Percentiles rank a stretch among this genome's conserved stretches.
Conservation (phyloP, 2,888 invertebrate genomes). For the Zaprionus obscuricornis region DNA sequence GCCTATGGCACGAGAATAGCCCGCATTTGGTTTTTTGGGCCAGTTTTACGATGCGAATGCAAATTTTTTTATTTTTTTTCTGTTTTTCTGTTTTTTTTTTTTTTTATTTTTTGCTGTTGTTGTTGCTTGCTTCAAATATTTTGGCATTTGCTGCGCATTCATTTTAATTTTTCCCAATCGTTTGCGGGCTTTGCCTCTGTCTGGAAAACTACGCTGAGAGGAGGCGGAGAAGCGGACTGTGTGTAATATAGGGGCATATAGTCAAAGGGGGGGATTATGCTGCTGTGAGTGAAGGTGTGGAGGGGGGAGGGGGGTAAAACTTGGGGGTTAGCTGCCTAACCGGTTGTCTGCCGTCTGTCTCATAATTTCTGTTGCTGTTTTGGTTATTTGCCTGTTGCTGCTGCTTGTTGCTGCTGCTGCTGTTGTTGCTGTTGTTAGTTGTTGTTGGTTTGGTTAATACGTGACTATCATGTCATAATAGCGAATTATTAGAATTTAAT, state of each 20-base stretch:
- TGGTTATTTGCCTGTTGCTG: slow-evolving; percentile 36
- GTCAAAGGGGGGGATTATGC: no score
- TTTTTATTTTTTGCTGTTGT: slow-evolving; percentile 8
- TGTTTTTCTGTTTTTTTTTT: slow-evolving; percentile 12
- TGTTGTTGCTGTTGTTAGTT: slow-evolving; percentile 28
- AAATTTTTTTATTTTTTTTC: no score
- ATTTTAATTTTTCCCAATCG: slow-evolving; percentile 64
- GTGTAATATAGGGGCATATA: no score
- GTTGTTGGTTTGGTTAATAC: slow-evolving; percentile 66
- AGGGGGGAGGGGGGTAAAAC: no score
- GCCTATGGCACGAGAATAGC: slow-evolving; percentile 41
- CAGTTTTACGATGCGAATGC: slow-evolving; percentile 60
- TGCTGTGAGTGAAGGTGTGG: no score
- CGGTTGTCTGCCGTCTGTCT: slow-evolving; percentile 62
- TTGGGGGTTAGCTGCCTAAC: slow-evolving; percentile 53
- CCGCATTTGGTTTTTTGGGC: slow-evolving; percentile 51
- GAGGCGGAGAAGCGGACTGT: not conserved
- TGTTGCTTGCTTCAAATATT: slow-evolving; percentile 64
- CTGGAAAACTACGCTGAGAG: no score
- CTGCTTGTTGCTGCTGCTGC: slow-evolving; percentile 25
- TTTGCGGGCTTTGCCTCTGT: slow-evolving; percentile 1
- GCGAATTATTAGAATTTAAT: slow-evolving; percentile 79
- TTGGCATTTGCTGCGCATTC: slow-evolving; percentile 78
- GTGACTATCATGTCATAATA: slow-evolving; percentile 79
- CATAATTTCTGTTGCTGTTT: slow-evolving; percentile 70